These are phyloP conservation scores for Poicephalus meyeri DNA, from an alignment of 2,113 vertebrate genomes.

Conservation along the genomic window DNA sequence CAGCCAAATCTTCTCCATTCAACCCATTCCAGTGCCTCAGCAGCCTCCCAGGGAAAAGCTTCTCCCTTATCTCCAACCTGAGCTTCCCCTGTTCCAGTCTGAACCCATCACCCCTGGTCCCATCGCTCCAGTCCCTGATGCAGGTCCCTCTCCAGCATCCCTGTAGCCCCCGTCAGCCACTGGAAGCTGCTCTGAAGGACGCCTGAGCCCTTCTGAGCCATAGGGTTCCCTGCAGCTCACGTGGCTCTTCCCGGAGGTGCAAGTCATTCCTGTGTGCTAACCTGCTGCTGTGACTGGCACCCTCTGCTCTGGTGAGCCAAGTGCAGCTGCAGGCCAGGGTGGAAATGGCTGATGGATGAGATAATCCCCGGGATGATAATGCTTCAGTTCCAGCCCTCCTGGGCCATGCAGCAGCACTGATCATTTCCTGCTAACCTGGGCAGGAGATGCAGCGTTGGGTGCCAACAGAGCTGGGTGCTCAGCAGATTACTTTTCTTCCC, in stretches of 20 bases:
- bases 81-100: background rate
- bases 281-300: background rate
- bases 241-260: background rate
- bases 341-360: slow-evolving; percentile 30
- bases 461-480: background rate
- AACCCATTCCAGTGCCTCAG: background rate
- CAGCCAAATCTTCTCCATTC: background rate
- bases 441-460: background rate
- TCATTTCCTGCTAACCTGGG: background rate
- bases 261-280: background rate
- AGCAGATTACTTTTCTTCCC: background rate
- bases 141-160: background rate
- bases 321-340: slow-evolving; percentile 49
- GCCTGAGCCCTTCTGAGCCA: background rate
- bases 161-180: background rate
- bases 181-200: background rate
- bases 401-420: background rate
- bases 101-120: background rate
- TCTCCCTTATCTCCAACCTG: background rate
- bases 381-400: background rate
- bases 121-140: background rate
- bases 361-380: slow-evolving; percentile 35
- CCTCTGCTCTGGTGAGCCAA: slow-evolving; percentile 39
- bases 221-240: background rate
- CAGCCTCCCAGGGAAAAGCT: background rate